Base-by-base conservation (phyloP, 2,797 vertebrate species). In the Bryconaethiops microstoma region DNA sequence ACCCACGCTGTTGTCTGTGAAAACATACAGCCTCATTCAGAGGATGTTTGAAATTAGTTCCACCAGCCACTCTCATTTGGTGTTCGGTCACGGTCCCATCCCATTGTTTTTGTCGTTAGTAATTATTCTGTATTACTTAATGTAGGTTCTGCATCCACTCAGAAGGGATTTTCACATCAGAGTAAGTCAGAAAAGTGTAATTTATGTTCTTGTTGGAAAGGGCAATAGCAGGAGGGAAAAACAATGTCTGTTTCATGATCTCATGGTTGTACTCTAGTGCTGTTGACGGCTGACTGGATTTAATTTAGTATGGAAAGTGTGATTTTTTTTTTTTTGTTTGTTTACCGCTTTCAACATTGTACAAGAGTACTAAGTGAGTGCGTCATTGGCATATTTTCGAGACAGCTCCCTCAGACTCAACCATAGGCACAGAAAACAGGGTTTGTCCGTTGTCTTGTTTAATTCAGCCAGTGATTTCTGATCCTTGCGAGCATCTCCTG, bases 401-500 rank as follows among this genome's bases (percentile, higher is more conserved):
- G 62, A 70, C 64, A 48, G 21, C 23, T 65, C 67, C 50, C 19
- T 69, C 19, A 39, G 54, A 59, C 35, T 35, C 17, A 8, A 52
- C 57, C 39, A 9, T 65, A 60, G 25, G 68, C 48, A n/a, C 57
- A 57, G 35, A 72, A 55, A 72, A 57, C 74, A 71, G 19, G 9
- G 63, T 60, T 45, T 29, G 42, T 17, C 74, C 77, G 69, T 74
- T 19, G 19, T 74, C 71, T 63, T 23, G 64, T 75, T 63, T 78
- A 78, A 78, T 76, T 81, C 59, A 55, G 42, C 74, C 60, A 81
- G 48, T 57, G 79, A 82, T 76, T 73, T 82, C 80, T 86, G 84
- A 87, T 85, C 83, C 86, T 87, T 85, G 78, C 79, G 79, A 89
- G 84, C 48, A 82, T 84, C 88, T 83, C 88, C 83, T 81, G 88